These are phyloP conservation scores for Chouioia cunea DNA, from an alignment of 2,888 invertebrate genomes.

Conservation along the genomic window DNA sequence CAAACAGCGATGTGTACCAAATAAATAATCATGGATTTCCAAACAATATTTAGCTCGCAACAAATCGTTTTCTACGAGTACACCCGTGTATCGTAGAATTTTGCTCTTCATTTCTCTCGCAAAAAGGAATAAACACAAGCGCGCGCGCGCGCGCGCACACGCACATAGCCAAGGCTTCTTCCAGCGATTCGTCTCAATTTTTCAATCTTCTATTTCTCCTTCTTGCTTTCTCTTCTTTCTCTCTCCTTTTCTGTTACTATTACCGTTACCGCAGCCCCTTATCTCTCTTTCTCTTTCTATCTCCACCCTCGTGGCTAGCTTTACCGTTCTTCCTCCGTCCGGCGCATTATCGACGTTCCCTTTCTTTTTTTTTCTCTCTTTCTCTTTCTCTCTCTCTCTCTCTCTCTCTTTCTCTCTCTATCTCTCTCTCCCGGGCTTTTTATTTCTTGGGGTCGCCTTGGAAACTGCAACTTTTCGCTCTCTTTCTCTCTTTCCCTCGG, in stretches of 20 bases:
- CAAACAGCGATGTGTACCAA: too few relatives aligned
- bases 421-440: conserved; percentile 19
- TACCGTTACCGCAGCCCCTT: neutral
- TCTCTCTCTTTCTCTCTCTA: conserved; percentile 37
- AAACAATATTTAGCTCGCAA: too few relatives aligned
- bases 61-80: too few relatives aligned
- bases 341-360: conserved; percentile 6
- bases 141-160: neutral
- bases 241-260: conserved; percentile 68
- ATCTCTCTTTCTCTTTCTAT: neutral
- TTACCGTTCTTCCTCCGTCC: conserved; percentile 9
- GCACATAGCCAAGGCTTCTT: conserved; percentile 29
- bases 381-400: conserved; percentile 48
- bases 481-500: conserved; percentile 16
- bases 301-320: too few relatives aligned
- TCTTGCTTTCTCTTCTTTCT: conserved; percentile 62
- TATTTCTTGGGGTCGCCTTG: conserved; percentile 35
- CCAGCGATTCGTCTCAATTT: conserved; percentile 63
- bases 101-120: too few relatives aligned
- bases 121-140: conserved; percentile 8
- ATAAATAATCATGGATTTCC: too few relatives aligned
- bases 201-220: conserved; percentile 62
- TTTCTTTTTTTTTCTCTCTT: conserved; percentile 41
- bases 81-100: too few relatives aligned
- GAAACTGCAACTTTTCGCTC: conserved; percentile 42